Base-by-base conservation (phyloP, 1,140 invertebrate species). In the Drosophila erecta region DNA sequence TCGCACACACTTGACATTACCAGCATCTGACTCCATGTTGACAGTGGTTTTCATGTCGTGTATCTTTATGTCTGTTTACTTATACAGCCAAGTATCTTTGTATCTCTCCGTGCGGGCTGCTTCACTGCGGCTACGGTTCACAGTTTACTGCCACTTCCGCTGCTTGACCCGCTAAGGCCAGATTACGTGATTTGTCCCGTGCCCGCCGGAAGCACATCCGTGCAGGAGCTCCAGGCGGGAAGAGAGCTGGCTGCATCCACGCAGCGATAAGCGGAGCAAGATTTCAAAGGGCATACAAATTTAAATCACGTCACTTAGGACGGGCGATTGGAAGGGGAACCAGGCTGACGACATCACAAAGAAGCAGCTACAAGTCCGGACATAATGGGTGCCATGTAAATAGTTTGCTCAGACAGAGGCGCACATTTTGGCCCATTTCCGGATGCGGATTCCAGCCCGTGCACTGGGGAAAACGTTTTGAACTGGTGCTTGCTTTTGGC, bases 221-320 rank as follows among this genome's bases (percentile, higher is more conserved):
- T 30, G 55, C 83, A 65, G 41, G 33, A 51, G 35, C n/a, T 14
- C 20, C 38, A 43, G 55, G 35, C 20, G 40, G 5, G 35, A 14
- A 30, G 24, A 67, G 65, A 69, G n/a, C n/a, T 67, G 47, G 64
- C 27, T 46, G 35, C 62, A 33, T 69, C 35, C 66, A 69, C 62
- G 62, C 37, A 27, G 69, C 50, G 71, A 61, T 70, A 70, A 70
- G 66, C 66, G 64, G 49, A 20, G 35, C 65, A 72, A 72, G 62
- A 64, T 89, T 74, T 74, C 79, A 84, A 87, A 89, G 76, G 67
- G 75, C 79, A 89, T 84, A 67, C 54, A 89, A 87, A 80, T 87
- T 87, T 87, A 84, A 87, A 87, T 87, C 76, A 84, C 84, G 85
- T 84, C 79, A 89, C 72, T 87, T 89, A 79, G 76, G 41, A 41